Percentiles rank a stretch among this genome's conserved stretches.
These are phyloP conservation scores for Phengaris alcon DNA, from an alignment of 2,888 invertebrate species.

Conservation along the genomic window DNA sequence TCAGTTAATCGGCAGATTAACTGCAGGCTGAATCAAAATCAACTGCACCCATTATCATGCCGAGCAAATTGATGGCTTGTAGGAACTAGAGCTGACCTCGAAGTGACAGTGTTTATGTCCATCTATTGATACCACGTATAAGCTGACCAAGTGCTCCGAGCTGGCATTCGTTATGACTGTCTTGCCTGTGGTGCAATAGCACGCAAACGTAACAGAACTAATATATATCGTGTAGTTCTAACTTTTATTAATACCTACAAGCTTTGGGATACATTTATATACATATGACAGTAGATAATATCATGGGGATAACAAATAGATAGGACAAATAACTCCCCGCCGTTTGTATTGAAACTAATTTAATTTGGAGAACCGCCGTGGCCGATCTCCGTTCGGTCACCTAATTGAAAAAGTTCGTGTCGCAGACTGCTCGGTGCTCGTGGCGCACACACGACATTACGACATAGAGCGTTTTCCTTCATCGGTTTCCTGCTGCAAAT, in stretches of 20 bases:
- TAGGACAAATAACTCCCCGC: not conserved
- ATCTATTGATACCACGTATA: not conserved
- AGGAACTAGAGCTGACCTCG: not conserved
- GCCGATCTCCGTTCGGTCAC: slow-evolving; percentile 47
- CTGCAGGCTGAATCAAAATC: too few species aligned
- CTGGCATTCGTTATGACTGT: not conserved
- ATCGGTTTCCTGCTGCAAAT: not conserved
- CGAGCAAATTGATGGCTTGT: not conserved
- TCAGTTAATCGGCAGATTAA: too few species aligned
- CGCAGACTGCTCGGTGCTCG: slow-evolving; percentile 43
- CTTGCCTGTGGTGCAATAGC: not conserved
- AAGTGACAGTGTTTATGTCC: not conserved
- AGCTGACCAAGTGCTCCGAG: not conserved
- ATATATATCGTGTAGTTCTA: not conserved
- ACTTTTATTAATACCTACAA: not conserved
- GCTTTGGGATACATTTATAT: not conserved
- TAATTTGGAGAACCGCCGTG: slow-evolving; percentile 56
- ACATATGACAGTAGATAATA: not conserved
- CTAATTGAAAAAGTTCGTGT: slow-evolving; percentile 72
- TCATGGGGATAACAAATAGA: slow-evolving; percentile 11
- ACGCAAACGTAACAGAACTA: not conserved
- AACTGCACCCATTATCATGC: not conserved
- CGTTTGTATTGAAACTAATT: slow-evolving; percentile 59
- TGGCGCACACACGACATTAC: slow-evolving; percentile 34
- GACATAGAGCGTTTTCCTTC: not conserved